Conservation (phyloP, 2,888 invertebrate genomes). For the Prostheceraeus crozeri region DNA sequence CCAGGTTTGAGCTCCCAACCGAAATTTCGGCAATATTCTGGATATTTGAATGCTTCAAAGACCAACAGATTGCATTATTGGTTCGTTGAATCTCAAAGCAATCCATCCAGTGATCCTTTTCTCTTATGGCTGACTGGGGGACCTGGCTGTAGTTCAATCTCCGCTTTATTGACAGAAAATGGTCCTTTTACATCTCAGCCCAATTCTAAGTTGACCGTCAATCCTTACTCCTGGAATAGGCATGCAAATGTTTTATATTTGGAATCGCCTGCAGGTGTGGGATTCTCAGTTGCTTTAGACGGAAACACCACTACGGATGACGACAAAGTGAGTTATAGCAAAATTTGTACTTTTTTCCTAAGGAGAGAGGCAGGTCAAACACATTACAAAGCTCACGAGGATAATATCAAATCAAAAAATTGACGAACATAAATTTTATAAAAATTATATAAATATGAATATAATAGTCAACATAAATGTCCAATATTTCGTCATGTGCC, state of each 20-base stretch:
- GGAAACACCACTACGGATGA: no score
- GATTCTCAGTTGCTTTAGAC: slow-evolving; percentile 60
- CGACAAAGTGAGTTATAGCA: slow-evolving; percentile 58
- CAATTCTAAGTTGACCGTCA: slow-evolving; percentile 37
- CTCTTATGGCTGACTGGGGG: slow-evolving; percentile 44
- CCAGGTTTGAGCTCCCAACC: slow-evolving; percentile 54
- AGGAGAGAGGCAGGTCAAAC: no score
- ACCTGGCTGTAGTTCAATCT: slow-evolving; percentile 46
- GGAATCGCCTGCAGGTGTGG: slow-evolving; percentile 60
- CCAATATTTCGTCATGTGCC: no score
- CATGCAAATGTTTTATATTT: slow-evolving; percentile 58
- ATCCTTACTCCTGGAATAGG: slow-evolving; percentile 53
- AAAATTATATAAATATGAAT: no score
- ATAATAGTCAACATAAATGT: no score
- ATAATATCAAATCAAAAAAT: no score
- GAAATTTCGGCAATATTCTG: slow-evolving; percentile 57
- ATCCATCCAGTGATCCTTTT: neutral
- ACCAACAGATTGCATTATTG: slow-evolving; percentile 11
- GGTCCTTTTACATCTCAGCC: slow-evolving; percentile 12
- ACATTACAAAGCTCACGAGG: no score
- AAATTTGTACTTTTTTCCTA: no score
- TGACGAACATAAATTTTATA: no score
- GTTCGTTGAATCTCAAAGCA: slow-evolving; percentile 20
- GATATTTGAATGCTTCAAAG: slow-evolving; percentile 52
- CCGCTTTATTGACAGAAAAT: slow-evolving; percentile 43